These are phyloP conservation scores for Melospiza georgiana DNA, from an alignment of 2,113 vertebrate species.

Conservation along the genomic window DNA sequence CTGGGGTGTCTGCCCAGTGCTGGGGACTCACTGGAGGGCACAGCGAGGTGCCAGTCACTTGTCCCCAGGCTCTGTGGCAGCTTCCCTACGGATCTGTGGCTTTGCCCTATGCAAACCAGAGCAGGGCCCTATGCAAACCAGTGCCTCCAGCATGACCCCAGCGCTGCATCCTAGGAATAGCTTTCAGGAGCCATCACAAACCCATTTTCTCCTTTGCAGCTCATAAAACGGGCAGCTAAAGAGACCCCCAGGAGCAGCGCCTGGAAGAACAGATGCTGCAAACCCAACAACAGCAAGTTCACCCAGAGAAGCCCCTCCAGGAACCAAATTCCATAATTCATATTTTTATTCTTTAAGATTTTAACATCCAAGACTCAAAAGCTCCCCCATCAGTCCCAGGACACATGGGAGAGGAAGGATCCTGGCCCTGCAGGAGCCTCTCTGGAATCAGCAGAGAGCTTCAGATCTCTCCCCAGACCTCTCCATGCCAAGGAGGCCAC, in stretches of 20 bases:
- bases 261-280: background rate
- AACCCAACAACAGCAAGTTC: background rate
- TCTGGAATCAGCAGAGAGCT: background rate
- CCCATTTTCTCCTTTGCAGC: background rate
- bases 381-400: background rate
- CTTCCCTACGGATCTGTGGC: fast-evolving
- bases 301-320: background rate
- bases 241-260: background rate
- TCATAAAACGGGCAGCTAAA: fast-evolving
- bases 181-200: background rate
- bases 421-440: background rate
- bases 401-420: background rate
- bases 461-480: background rate
- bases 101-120: background rate
- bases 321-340: background rate
- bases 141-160: background rate
- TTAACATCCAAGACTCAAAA: background rate
- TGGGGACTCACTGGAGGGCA: background rate
- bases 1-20: background rate
- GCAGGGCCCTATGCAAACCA: background rate
- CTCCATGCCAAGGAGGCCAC: background rate
- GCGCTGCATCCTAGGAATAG: background rate
- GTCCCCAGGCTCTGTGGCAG: background rate
- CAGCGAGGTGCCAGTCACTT: background rate
- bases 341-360: background rate